Conservation (phyloP, 2,888 invertebrate genomes). For the Pyrochroa serraticornis region DNA sequence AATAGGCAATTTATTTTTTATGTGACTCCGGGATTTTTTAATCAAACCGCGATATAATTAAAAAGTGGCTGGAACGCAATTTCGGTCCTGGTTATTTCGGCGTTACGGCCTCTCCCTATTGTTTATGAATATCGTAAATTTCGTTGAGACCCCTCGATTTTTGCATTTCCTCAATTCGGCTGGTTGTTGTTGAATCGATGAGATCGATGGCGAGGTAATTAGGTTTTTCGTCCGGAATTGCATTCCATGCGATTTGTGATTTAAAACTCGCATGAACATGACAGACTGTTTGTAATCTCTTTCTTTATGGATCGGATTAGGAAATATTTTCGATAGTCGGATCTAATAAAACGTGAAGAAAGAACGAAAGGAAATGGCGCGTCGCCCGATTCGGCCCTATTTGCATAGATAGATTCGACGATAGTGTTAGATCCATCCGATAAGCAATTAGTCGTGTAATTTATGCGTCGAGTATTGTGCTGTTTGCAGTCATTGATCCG, state of each 20-base stretch:
- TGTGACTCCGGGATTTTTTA: conserved; percentile 56
- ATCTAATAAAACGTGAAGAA: background rate
- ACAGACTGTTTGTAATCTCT: background rate
- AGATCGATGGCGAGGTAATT: background rate
- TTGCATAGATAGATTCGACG: conserved; percentile 9
- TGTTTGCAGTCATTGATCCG: conserved; percentile 43
- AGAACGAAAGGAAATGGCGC: background rate
- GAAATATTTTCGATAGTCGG: no score
- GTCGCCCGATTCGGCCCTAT: background rate
- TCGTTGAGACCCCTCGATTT: no score
- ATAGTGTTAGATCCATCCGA: conserved; percentile 20
- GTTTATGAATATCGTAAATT: conserved; percentile 12
- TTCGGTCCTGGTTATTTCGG: conserved; percentile 44
- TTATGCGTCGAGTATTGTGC: conserved; percentile 42
- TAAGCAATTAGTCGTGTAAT: conserved; percentile 43
- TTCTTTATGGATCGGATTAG: no score
- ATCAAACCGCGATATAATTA: conserved; percentile 56
- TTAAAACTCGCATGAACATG: background rate
- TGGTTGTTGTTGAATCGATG: background rate
- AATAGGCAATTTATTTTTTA: conserved; percentile 60
- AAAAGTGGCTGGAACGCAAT: conserved; percentile 52
- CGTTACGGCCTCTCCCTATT: conserved; percentile 44
- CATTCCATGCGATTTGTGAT: no score
- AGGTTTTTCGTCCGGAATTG: no score
- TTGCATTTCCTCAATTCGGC: conserved; percentile 5